These are phyloP conservation scores for Charaxes varanes DNA, from an alignment of 1,140 invertebrate species.

Conservation along the genomic window DNA sequence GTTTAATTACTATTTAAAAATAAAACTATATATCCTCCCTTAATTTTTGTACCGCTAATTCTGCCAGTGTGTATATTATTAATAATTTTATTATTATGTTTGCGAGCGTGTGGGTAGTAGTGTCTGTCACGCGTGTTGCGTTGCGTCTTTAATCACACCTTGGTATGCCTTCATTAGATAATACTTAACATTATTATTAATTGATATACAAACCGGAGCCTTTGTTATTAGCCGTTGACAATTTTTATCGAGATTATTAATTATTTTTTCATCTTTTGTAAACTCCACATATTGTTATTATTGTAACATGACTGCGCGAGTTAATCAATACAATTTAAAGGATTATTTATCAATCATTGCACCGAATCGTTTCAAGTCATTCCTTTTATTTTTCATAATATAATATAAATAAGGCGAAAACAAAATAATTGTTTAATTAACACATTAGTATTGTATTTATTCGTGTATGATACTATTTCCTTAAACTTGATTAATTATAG, in stretches of 20 bases:
- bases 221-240: slow-evolving; percentile 18
- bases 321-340: slow-evolving; percentile 6
- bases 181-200: slow-evolving; percentile 35
- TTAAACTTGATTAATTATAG: slow-evolving; percentile 67
- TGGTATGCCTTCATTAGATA: slow-evolving; percentile 64
- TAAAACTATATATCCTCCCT: too few species aligned
- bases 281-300: slow-evolving; percentile 12
- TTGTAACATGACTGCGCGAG: slow-evolving; percentile 11
- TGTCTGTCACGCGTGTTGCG: slow-evolving; percentile 35
- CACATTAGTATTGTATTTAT: slow-evolving; percentile 68
- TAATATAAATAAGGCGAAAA: slow-evolving; percentile 39
- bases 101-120: slow-evolving; percentile 41
- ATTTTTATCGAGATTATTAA: slow-evolving; percentile 26
- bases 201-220: slow-evolving; percentile 20
- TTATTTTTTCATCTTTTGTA: slow-evolving; percentile 14
- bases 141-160: slow-evolving; percentile 48
- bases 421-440: slow-evolving; percentile 44
- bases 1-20: too few species aligned
- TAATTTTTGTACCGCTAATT: too few species aligned
- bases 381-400: slow-evolving; percentile 48
- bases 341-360: too few species aligned
- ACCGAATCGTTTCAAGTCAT: too few species aligned
- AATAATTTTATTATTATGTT: slow-evolving; percentile 35
- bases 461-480: slow-evolving; percentile 69
- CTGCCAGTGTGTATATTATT: too few species aligned